Evolutionary conservation across 2,113 vertebrate genomes (phyloP), one percentile per base, ranked within the genome.

Genomic region (Chauna torquata): DNA sequence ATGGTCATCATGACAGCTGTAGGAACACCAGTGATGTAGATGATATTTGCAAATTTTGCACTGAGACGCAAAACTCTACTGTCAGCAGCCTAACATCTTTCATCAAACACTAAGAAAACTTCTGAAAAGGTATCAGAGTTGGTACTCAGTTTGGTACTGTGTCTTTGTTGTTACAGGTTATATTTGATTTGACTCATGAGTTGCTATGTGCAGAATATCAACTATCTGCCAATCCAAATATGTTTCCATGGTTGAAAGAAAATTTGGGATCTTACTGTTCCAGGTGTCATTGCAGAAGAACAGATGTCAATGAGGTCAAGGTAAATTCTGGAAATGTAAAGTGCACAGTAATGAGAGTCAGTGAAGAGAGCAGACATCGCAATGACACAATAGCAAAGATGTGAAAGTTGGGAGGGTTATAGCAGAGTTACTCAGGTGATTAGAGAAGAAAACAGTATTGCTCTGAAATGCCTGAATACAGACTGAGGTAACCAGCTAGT

Each of bases 141-240:
- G 17, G 27, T 30, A 30, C 40, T 65, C 40, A 42, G 27, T 30
- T 65, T 20, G 14, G 27, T 45, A 5, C 40, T 45, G 45, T 32
- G 65, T 2, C 15, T 59, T 45, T 75, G 79, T 62, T 83, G 45
- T 86, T 94, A 24, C 80, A 98, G 98, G 85, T 98, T 72, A 90
- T 98, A 92, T 96, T 97, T 83, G 97, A 98, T 86, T 85, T 98
- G 92, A 97, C 97, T n/a, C 55, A 1, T 16, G 97, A 98, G 92
- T 19, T 98, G 77, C 94, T 97, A 5, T 22, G 86, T 74, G 88
- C 96, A 68, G 76, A 97, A 30, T 91, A 92, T 77, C 84, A 57
- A 55, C 82, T 28, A 50, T 36, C 79, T 78, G 58, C 62, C 91
- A 91, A 89, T 77, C 47, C 90, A 82, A 57, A 50, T 32, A 18